A percentile compares a stretch with the other conserved stretches of the same genome.
phyloP scores from a whole-genome alignment of 2,113 vertebrate genomes.

The Petaurus breviceps region DNA sequence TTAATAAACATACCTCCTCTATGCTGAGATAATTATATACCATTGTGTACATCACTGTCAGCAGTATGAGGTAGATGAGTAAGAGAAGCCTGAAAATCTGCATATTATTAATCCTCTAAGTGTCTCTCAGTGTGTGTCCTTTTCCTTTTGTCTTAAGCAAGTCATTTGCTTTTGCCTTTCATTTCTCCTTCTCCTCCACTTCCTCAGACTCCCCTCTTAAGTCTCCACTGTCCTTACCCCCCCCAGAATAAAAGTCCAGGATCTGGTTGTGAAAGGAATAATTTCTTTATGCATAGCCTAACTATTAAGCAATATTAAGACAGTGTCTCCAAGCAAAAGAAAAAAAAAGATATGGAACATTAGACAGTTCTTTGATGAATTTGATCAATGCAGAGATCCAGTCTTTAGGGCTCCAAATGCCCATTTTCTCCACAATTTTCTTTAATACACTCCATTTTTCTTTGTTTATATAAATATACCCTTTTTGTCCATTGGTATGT shows the following conservation, averaged over 20 bases:
- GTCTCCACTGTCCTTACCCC: background rate
- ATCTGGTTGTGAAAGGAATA: conserved; percentile 24
- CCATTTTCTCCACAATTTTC: conserved; percentile 47
- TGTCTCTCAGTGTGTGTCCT: conserved; percentile 9
- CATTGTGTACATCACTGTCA: conserved; percentile 40
- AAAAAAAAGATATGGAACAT: background rate
- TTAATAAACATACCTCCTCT: conserved; percentile 54
- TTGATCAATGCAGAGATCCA: background rate
- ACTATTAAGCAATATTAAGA: background rate
- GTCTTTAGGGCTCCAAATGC: background rate
- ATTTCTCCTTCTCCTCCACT: background rate
- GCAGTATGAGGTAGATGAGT: conserved; percentile 2
- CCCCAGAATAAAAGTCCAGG: conserved; percentile 2
- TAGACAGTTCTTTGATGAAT: conserved; percentile 7
- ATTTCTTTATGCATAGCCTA: conserved; percentile 12
- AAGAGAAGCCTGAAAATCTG: conserved; percentile 28
- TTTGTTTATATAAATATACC: background rate
- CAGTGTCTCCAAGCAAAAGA: background rate
- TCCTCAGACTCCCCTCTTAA: background rate
- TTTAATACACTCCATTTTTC: conserved; percentile 29
- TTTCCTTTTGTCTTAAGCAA: conserved; percentile 3
- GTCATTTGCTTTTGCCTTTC: conserved; percentile 9
- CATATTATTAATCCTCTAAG: conserved; percentile 35
- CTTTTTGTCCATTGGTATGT: background rate
- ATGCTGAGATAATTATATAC: conserved; percentile 60